Evolutionary conservation across 30 jellyfish, hydroid and myxozoan species (phyloP).

Genomic region (Catostylus mosaicus): DNA sequence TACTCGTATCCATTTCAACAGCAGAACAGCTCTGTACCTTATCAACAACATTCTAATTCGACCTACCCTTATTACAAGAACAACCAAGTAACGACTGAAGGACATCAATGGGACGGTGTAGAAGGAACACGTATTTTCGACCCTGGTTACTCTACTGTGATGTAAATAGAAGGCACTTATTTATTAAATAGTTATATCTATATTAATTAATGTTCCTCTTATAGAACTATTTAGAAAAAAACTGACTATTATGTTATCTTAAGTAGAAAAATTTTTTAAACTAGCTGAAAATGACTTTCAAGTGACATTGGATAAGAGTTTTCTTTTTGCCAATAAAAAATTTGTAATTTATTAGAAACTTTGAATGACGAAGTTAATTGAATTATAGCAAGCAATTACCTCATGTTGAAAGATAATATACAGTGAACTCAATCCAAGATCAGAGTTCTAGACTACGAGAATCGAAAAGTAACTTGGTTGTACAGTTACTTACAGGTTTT

Average conservation of each 20-base stretch:
- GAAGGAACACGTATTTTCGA: conserved; percentile 28
- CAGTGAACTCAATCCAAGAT: no score
- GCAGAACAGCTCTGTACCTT: conserved; percentile 32
- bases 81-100: not conserved
- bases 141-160: conserved; percentile 13
- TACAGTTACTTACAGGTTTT: no score
- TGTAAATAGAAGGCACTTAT: conserved; percentile 11
- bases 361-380: no score
- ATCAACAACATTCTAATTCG: conserved; percentile 36
- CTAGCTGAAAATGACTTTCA: no score
- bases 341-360: no score
- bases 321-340: no score
- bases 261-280: no score
- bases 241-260: not conserved
- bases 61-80: conserved; percentile 37
- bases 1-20: conserved; percentile 21
- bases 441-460: no score
- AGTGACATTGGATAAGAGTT: no score
- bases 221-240: not conserved
- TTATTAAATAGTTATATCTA: not conserved
- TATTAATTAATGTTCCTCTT: conserved; percentile 1
- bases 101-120: conserved; percentile 31
- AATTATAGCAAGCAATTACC: no score
- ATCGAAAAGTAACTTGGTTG: no score
- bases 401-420: no score